Conservation (phyloP, 2,888 invertebrate species). For the Campoplex capitator region DNA sequence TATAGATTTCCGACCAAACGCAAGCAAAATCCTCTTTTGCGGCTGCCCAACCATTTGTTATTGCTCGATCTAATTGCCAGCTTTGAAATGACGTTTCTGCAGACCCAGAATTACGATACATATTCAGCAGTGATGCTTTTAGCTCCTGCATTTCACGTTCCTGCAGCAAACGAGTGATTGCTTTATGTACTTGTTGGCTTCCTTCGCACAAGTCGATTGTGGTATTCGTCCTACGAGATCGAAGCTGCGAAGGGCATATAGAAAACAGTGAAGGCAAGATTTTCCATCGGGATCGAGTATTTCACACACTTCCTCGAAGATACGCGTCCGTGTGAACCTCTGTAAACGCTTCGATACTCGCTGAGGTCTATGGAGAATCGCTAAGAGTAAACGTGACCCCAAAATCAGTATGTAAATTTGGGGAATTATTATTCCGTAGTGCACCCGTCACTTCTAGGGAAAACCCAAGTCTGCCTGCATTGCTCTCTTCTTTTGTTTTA, state of each 20-base stretch:
- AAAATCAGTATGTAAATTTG: slow-evolving; percentile 83
- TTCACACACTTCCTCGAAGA: neutral
- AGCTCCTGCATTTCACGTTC: neutral
- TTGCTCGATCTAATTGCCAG: slow-evolving; percentile 78
- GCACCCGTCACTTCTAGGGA: slow-evolving; percentile 72
- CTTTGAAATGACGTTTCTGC: slow-evolving; percentile 77
- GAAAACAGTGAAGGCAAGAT: neutral
- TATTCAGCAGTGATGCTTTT: slow-evolving; percentile 66
- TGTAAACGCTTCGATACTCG: slow-evolving; percentile 1
- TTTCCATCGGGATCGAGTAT: neutral
- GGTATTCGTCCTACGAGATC: neutral
- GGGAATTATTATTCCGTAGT: slow-evolving; percentile 82
- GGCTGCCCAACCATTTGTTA: slow-evolving; percentile 76
- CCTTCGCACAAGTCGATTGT: neutral
- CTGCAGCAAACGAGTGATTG: slow-evolving; percentile 70
- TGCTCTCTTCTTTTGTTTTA: slow-evolving; percentile 2
- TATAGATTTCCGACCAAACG: slow-evolving; percentile 29
- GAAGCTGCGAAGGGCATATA: slow-evolving; percentile 17
- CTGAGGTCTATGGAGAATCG: slow-evolving; percentile 61
- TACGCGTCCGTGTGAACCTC: neutral
- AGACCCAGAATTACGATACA: slow-evolving; percentile 74
- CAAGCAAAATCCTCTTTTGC: slow-evolving; percentile 61
- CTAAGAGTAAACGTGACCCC: slow-evolving; percentile 79
- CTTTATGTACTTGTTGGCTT: slow-evolving; percentile 66
- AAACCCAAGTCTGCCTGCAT: slow-evolving; percentile 65